Percentiles rank a stretch among this genome's conserved stretches.
Conservation (phyloP, 2,888 invertebrate species). For the Molanna angustata region DNA sequence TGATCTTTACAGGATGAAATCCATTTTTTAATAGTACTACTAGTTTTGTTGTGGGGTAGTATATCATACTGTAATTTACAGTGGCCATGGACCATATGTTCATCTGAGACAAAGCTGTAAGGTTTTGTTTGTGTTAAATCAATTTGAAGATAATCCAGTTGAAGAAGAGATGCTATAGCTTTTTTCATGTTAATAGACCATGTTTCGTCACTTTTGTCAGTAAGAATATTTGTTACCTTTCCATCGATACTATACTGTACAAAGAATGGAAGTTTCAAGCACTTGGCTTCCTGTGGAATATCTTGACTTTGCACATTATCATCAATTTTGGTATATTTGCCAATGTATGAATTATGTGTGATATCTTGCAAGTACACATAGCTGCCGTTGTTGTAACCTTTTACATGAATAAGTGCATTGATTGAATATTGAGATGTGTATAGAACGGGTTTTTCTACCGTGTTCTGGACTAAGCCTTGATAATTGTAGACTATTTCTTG, state of each 20-base stretch:
- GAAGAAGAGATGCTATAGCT: conserved; percentile 43
- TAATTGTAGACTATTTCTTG: conserved; percentile 43
- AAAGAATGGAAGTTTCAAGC: conserved; percentile 35
- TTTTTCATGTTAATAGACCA: conserved; percentile 46
- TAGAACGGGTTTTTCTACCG: conserved; percentile 38
- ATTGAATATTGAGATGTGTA: conserved; percentile 41
- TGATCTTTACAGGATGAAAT: conserved; percentile 37
- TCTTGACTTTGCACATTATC: background rate
- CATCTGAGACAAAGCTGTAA: conserved; percentile 37
- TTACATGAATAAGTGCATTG: conserved; percentile 40
- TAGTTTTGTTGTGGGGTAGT: conserved; percentile 33
- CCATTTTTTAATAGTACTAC: conserved; percentile 39
- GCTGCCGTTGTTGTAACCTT: conserved; percentile 36
- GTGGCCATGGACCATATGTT: conserved; percentile 43
- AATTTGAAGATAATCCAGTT: conserved; percentile 39
- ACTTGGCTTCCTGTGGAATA: conserved; percentile 34
- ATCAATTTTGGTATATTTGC: conserved; percentile 1
- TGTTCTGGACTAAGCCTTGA: conserved; percentile 41
- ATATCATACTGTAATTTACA: conserved; percentile 41
- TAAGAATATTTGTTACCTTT: conserved; percentile 38
- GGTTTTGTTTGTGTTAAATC: conserved; percentile 33
- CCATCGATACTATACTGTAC: conserved; percentile 34
- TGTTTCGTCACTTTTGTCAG: conserved; percentile 37
- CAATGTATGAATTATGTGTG: conserved; percentile 2
- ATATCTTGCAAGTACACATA: conserved; percentile 33